These are phyloP conservation scores for Zosterops lateralis DNA, from an alignment of 2,113 vertebrate genomes.

Conservation along the genomic window DNA sequence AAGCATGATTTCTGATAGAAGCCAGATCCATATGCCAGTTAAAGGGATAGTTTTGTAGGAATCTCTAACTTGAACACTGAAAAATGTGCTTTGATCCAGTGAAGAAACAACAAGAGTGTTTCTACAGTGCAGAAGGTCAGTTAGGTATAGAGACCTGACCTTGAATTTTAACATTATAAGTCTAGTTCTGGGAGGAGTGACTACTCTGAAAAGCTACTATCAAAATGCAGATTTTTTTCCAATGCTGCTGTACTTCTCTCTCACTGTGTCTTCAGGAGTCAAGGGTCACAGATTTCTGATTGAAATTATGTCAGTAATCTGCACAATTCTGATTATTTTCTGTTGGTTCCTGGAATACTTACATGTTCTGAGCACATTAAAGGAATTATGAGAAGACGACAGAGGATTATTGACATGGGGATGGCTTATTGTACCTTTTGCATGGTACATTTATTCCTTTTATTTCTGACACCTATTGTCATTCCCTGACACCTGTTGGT, in stretches of 20 bases:
- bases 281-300: not conserved
- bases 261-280: not conserved
- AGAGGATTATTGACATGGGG: not conserved
- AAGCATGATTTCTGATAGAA: not conserved
- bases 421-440: not conserved
- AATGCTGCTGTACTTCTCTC: not conserved
- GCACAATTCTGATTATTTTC: not conserved
- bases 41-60: not conserved
- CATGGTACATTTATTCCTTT: not conserved
- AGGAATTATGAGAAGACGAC: not conserved
- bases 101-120: not conserved
- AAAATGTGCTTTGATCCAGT: not conserved
- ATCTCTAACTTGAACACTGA: not conserved
- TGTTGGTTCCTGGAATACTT: not conserved
- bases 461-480: not conserved
- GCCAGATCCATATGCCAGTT: not conserved
- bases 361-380: not conserved
- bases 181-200: not conserved
- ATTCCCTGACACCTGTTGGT: not conserved
- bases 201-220: not conserved
- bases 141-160: not conserved
- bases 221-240: not conserved
- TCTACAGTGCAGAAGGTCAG: not conserved
- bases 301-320: not conserved
- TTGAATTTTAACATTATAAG: not conserved